These are phyloP conservation scores for Camelus dromedarius DNA, from an alignment of 2,113 vertebrate genomes.

Conservation along the genomic window DNA sequence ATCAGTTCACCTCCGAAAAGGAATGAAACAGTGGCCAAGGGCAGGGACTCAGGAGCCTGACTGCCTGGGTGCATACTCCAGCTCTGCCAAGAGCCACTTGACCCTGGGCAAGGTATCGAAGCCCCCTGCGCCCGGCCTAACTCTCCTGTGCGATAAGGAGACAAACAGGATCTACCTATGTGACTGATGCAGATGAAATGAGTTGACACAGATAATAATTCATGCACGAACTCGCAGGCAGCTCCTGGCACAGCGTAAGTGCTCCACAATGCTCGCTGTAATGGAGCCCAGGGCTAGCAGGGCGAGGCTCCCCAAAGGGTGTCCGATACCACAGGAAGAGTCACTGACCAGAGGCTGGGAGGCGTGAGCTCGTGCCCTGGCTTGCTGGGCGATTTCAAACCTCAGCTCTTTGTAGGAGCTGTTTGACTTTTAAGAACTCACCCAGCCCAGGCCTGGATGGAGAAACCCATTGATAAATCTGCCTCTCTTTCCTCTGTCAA, in stretches of 20 bases:
- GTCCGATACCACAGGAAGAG: neutral
- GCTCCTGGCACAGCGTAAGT: neutral
- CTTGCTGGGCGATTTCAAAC: neutral
- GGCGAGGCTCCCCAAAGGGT: fast-evolving
- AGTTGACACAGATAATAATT: neutral
- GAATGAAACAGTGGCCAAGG: neutral
- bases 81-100: neutral
- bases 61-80: no score
- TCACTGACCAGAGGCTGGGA: neutral
- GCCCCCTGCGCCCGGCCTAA: neutral
- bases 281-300: neutral
- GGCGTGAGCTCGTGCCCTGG: neutral
- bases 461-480: neutral
- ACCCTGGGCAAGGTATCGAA: neutral
- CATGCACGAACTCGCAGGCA: no score
- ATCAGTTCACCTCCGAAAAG: neutral
- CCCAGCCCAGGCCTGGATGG: neutral
- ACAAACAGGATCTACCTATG: no score
- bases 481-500: neutral
- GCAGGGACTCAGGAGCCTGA: no score
- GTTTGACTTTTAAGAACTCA: neutral
- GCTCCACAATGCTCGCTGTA: neutral
- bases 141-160: neutral
- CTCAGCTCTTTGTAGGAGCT: neutral
- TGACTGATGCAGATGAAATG: neutral